A percentile compares a stretch with the other conserved stretches of the same genome.
Conservation (phyloP, 37 sponge, comb jelly and placozoan species). For the Halichondria panicea region DNA sequence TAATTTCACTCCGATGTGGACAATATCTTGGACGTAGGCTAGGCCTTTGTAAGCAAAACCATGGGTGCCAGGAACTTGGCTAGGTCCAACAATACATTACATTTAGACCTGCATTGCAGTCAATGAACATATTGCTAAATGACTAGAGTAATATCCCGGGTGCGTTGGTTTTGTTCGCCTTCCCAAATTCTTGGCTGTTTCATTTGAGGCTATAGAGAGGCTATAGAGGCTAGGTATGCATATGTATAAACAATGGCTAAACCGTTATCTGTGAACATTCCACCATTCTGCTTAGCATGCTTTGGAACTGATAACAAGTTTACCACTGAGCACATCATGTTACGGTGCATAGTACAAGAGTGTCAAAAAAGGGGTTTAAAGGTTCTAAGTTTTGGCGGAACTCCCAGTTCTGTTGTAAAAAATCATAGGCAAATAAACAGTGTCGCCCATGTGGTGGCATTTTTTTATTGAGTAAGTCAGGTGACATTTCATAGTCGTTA, state of each 20-base stretch:
- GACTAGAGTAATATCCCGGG: slow-evolving; percentile 31
- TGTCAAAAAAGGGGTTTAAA: slow-evolving; percentile 34
- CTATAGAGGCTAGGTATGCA: slow-evolving; percentile 42
- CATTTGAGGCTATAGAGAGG: slow-evolving; percentile 28
- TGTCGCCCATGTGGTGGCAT: slow-evolving; percentile 12
- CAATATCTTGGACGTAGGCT: slow-evolving; percentile 56
- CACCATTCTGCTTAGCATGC: too few relatives aligned
- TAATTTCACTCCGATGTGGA: slow-evolving; percentile 50
- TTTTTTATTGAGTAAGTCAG: slow-evolving; percentile 1
- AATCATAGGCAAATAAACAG: slow-evolving; percentile 59
- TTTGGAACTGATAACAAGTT: slow-evolving; percentile 63
- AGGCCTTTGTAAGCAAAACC: slow-evolving; percentile 24
- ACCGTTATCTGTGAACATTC: too few relatives aligned
- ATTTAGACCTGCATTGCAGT: slow-evolving; percentile 37
- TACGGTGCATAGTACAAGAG: slow-evolving; percentile 44
- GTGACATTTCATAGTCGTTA: not conserved
- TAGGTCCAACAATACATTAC: not conserved
- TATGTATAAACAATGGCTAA: too few relatives aligned
- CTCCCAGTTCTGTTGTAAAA: slow-evolving; percentile 59
- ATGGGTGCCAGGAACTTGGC: slow-evolving; percentile 25
- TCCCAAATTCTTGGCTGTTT: not conserved
- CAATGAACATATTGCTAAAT: too few relatives aligned
- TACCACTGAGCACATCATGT: slow-evolving; percentile 16
- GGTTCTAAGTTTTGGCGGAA: slow-evolving; percentile 45
- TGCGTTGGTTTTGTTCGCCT: slow-evolving; percentile 52